Conservation (phyloP, 37 sponge, comb jelly and placozoan species). For the Beroe forskalii region DNA sequence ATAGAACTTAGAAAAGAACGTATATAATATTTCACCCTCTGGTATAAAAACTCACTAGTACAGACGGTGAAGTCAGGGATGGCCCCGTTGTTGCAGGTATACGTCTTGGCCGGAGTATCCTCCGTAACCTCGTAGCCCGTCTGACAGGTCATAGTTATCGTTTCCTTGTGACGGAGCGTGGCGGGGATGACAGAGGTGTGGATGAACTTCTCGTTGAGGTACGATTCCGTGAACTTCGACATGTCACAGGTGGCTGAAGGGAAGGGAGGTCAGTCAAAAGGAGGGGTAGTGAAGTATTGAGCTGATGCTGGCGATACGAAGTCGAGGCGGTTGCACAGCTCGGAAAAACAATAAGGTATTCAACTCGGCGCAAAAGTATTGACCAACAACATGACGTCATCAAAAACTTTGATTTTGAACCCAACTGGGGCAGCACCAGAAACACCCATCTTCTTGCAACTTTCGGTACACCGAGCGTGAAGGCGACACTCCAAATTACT, state of each 20-base stretch:
- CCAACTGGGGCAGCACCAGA: no score
- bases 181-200: neutral
- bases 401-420: no score
- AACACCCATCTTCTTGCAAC: no score
- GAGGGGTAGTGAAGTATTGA: neutral
- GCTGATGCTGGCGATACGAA: neutral
- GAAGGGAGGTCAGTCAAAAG: neutral
- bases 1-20: no score
- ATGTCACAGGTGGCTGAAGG: neutral
- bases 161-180: neutral
- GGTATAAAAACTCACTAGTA: neutral
- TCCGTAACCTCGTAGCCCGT: slow-evolving; percentile 8
- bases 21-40: no score
- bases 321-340: no score
- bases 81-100: neutral
- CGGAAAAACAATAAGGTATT: no score
- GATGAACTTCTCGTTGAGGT: neutral
- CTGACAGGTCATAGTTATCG: neutral
- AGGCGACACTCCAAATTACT: no score
- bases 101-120: neutral
- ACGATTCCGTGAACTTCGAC: neutral
- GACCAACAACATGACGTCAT: no score
- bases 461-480: no score
- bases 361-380: no score
- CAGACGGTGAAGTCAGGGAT: slow-evolving; percentile 17